Evolutionary conservation across 2,797 vertebrate genomes (phyloP).

Genomic region (Odontamblyopus rebecca): DNA sequence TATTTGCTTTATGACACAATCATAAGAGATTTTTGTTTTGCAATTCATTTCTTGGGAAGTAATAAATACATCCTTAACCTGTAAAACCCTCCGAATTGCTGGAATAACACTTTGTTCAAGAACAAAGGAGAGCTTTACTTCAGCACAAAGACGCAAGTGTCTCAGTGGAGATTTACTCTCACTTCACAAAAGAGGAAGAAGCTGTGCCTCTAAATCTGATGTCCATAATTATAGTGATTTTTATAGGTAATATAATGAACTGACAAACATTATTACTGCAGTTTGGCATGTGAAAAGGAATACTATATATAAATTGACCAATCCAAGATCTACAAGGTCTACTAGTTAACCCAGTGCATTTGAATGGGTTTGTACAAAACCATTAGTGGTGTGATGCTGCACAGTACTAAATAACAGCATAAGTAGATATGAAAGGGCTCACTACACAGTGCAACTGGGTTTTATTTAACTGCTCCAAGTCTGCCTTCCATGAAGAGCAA

Average conservation of each 20-base stretch:
- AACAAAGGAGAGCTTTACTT: conserved; percentile 11
- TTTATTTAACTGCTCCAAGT: conserved; percentile 41
- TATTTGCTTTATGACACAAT: background rate
- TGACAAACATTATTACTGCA: background rate
- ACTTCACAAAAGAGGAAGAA: too few relatives aligned
- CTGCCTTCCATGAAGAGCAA: conserved; percentile 39
- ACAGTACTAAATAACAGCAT: background rate
- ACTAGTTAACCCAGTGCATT: background rate
- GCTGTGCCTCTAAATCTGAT: too few relatives aligned
- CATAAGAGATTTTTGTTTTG: background rate
- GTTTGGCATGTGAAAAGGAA: background rate
- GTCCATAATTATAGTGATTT: background rate
- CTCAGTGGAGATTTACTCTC: background rate
- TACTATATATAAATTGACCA: background rate
- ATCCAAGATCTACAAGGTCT: background rate
- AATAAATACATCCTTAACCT: background rate
- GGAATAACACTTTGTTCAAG: background rate
- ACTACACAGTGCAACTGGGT: conserved; percentile 36
- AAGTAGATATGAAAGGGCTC: conserved; percentile 23
- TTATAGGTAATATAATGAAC: background rate
- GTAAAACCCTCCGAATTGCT: background rate
- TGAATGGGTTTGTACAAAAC: background rate
- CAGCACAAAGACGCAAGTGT: background rate
- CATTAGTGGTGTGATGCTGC: background rate
- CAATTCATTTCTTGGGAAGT: background rate